Base-by-base conservation (phyloP, 1,140 invertebrate genomes). In the Drosophila obscura region DNA sequence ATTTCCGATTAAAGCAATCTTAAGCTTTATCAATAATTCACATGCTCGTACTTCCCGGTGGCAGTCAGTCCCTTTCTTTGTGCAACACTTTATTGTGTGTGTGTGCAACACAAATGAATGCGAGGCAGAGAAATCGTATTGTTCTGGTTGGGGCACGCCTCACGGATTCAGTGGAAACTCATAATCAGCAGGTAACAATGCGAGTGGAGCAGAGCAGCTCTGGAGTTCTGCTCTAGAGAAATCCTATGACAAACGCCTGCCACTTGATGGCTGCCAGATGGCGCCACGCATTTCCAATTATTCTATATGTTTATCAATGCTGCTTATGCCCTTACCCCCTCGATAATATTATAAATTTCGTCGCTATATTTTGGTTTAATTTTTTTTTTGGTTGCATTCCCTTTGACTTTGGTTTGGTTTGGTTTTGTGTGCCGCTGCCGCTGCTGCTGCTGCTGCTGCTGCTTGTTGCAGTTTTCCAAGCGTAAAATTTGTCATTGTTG, bases 401-500 rank as follows among this genome's bases (percentile, higher is more conserved):
- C 13, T 57, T 57, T 74, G 59, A 59, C 64, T 77, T 69, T 74
- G 63, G 53, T 68, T 69, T 74, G 63, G 53, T 68, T 77, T 59
- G 60, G 19, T 73, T 58, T 65, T 50, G 39, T 35, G 49, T 22
- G 59, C 50, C 67, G 63, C 2, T 9, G 28, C 7, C 67, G 63
- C 51, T 73, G 61, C 57, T 61, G 78, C 8, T 9, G 28, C 7
- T 76, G 63, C 51, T 73, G 58, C 57, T 71, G 59, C 26, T 58
- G 19, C 45, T 61, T 78, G 62, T 64, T 85, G 69, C 43, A 80
- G 68, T 66, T 88, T 84, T 83, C 69, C 79, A 88, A 83, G 83
- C 79, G 84, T 65, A 88, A 88, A 88, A 83, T 88, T 75, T 88
- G 79, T 88, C 84, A 88, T 88, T 88, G 83, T 88, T 82, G 83